These are phyloP conservation scores for Podarcis cretensis DNA, from an alignment of 2,113 vertebrate species.

Conservation along the genomic window DNA sequence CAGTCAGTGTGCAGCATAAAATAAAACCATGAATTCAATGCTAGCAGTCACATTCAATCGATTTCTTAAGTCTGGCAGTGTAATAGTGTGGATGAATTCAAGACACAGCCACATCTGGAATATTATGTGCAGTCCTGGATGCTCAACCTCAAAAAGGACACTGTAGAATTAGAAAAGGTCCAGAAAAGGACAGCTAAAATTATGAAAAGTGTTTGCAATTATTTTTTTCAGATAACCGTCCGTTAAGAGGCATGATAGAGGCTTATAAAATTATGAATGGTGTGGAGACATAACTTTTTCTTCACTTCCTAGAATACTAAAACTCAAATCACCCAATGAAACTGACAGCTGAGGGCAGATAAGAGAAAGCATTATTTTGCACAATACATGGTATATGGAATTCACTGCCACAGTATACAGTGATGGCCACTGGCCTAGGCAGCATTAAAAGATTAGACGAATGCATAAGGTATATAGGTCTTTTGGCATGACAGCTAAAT, in stretches of 20 bases:
- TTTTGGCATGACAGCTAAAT: neutral
- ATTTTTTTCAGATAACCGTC: neutral
- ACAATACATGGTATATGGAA: neutral
- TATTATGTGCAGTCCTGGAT: neutral
- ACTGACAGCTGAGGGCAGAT: neutral
- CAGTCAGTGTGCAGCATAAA: too few species aligned
- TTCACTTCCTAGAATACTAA: neutral
- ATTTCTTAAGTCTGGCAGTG: neutral
- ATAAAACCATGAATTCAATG: neutral
- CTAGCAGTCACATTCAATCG: neutral
- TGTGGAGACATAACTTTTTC: neutral
- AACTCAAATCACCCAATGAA: neutral
- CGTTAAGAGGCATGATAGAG: slow-evolving; percentile 25
- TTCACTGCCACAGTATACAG: neutral
- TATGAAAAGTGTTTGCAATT: neutral
- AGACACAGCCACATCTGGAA: neutral
- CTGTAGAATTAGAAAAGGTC: neutral
- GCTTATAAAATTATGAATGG: slow-evolving; percentile 39
- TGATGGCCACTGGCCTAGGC: neutral
- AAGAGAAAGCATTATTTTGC: neutral
- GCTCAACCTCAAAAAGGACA: neutral
- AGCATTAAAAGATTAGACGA: neutral
- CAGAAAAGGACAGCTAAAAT: neutral
- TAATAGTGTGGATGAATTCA: neutral
- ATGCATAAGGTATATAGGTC: neutral